Evolutionary conservation across 2,888 invertebrate genomes (phyloP), one percentile per base, ranked within the genome.

Genomic region (Apodemia duryi): DNA sequence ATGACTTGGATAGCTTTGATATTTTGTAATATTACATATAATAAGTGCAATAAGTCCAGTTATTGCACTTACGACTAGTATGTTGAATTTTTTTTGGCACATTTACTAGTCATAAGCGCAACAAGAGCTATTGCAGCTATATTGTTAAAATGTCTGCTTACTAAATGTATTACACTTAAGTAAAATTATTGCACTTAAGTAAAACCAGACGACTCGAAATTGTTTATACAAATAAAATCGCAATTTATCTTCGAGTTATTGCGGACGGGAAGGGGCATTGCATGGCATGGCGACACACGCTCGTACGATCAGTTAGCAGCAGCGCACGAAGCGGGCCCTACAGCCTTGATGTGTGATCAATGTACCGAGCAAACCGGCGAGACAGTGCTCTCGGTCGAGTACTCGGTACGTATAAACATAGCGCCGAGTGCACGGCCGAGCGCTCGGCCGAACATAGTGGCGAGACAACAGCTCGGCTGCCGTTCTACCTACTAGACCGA

Each of bases 371-470:
- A n/a, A n/a, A n/a, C n/a, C n/a, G n/a, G n/a, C n/a, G n/a, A n/a
- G n/a, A n/a, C n/a, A n/a, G n/a, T n/a, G 63, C 63, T 51, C 63
- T 63, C 63, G 63, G 54, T 54, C 63, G 63, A 54, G 63, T 57
- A 57, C 63, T 63, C 57, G 54, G 46, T 54, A 63, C 57, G 52
- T 63, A 57, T 63, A 57, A 63, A 63, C 54, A 54, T 38, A 63
- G 52, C 38, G 63, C 41, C 54, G 63, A 63, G 54, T 63, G 43
- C 43, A 6, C 9, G 43, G 43, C 43, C 43, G 43, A 43, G 43
- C 43, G 57, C 54, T 54, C 32, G 4, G 6, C 63, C 63, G 63
- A 63, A 63, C 51, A 1, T 28, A 63, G 29, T 13, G 51, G 51
- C 63, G 63, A 63, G 51, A 63, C 63, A 63, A 49, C 29, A 63